phyloP scores from a whole-genome alignment of 2,888 invertebrate genomes.

The Rhagonycha fulva region DNA sequence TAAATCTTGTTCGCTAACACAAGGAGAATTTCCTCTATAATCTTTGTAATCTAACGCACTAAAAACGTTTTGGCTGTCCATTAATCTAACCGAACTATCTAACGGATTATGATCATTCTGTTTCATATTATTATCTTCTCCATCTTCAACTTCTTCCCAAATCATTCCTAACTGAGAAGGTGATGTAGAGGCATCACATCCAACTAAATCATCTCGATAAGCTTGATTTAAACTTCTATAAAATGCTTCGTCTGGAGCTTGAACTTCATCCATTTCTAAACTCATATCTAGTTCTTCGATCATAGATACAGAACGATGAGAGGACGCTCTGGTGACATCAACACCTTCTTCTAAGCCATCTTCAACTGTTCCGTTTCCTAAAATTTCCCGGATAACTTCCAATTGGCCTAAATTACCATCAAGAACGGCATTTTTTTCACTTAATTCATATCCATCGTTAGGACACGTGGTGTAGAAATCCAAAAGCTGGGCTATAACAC shows the following conservation, averaged over 20 bases:
- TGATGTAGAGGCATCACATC: constrained; percentile 60
- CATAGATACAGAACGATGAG: constrained; percentile 44
- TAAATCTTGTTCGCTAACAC: constrained; percentile 77
- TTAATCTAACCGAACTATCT: constrained; percentile 58
- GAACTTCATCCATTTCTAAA: constrained; percentile 60
- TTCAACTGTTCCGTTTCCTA: constrained; percentile 68
- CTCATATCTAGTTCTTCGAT: constrained; percentile 51
- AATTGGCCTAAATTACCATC: constrained; percentile 54
- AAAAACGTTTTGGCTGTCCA: constrained; percentile 68
- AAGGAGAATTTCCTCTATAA: constrained; percentile 74
- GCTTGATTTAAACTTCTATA: constrained; percentile 87
- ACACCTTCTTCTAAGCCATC: constrained; percentile 71
- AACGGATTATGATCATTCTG: constrained; percentile 49
- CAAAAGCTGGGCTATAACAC: constrained; percentile 85
- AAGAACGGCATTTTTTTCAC: constrained; percentile 41
- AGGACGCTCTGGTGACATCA: constrained; percentile 57
- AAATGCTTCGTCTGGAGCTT: constrained; percentile 80
- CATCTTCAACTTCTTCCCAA: constrained; percentile 76
- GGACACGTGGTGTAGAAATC: constrained; percentile 68
- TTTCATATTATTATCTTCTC: constrained; percentile 52
- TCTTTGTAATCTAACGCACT: constrained; percentile 80
- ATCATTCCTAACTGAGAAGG: constrained; percentile 82
- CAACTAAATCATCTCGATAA: constrained; percentile 78
- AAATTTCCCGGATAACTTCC: constrained; percentile 68
- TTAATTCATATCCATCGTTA: constrained; percentile 29